Base-by-base conservation (phyloP, 1,140 invertebrate genomes). In the Aphis craccivora region DNA sequence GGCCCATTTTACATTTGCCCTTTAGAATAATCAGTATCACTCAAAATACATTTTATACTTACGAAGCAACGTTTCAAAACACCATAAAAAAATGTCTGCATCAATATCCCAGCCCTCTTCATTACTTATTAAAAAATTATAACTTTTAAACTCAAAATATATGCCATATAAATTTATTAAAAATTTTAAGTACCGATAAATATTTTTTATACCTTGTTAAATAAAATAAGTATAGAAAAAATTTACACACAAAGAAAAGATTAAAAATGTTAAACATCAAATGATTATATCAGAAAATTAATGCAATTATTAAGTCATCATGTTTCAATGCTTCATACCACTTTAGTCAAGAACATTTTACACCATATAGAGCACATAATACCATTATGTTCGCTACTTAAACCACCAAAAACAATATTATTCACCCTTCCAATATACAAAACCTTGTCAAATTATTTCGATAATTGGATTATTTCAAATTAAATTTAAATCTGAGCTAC, bases 341-440 rank as follows among this genome's bases (percentile, higher is more conserved):
- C 30, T 67, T 67, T n/a, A 67, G 60, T 67, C 60, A 67, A 67
- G 25, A 67, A n/a, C 60, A 67, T 67, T 67, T 67, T 67, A 67
- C 60, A 67, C 60, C 30, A 30, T n/a, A n/a, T 18, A 18, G 4
- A n/a, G 14, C n/a, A 35, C 30, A 84, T 40, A 25, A 40, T 43
- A 25, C 40, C 23, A 84, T 84, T 84, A 84, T 40, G 40, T 40
- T 37, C 83, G 83, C 83, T 40, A 40, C 3, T 84, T 25, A 9
- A 7, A 43, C 37, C 22, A 83, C 83, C 22, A 84, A 84, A 67
- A 83, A 45, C 25, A 86, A 86, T 86, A 88, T 88, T 76, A 88
- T 45, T 88, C 30, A 48, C 30, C 23, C 86, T 88, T 35, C 18
- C 6, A 7, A 30, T 76, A 76, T 76, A n/a, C 14, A 76, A 84